These are phyloP conservation scores for Austrolebias charrua DNA, from an alignment of 2,797 vertebrate genomes.

Conservation along the genomic window DNA sequence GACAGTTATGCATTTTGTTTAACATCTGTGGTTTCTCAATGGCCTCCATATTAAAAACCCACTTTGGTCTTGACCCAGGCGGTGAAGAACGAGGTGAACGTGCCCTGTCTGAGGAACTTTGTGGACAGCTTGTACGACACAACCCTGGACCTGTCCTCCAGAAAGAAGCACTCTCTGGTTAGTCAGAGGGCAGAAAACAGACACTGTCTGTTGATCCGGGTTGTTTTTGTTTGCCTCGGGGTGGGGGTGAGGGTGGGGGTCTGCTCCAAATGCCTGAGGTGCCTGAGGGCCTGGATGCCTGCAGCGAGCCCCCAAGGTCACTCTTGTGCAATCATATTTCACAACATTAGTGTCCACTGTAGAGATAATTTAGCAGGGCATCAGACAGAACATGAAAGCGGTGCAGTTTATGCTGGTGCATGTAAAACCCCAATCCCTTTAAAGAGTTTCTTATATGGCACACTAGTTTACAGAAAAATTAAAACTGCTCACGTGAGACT, in stretches of 20 bases:
- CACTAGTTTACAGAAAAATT: constrained; percentile 19
- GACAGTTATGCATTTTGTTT: too few relatives aligned
- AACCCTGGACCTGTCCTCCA: constrained; percentile 93
- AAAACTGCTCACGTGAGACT: constrained; percentile 24
- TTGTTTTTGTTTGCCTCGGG: constrained; percentile 21
- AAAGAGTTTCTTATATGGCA: constrained; percentile 22
- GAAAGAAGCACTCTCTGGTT: constrained; percentile 98
- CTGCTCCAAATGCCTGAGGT: constrained; percentile 19
- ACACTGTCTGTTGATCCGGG: constrained; percentile 15
- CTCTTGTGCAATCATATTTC: constrained; percentile 31
- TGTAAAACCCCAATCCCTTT: background rate
- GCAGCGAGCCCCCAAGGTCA: constrained; percentile 55
- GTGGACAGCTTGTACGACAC: constrained; percentile 98
- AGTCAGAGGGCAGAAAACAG: constrained; percentile 61
- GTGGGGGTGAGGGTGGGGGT: background rate
- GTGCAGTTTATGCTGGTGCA: background rate
- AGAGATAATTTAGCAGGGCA: constrained; percentile 39
- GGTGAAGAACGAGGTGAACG: constrained; percentile 99
- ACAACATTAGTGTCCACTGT: constrained; percentile 13
- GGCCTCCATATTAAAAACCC: background rate
- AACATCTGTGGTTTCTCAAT: background rate
- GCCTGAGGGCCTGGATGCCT: constrained; percentile 34
- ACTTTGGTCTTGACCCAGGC: constrained; percentile 71
- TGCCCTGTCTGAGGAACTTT: constrained; percentile 97
- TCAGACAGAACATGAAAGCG: constrained; percentile 16